Base-by-base conservation (phyloP, 30 jellyfish, hydroid and myxozoan genomes). In the Hydractinia echinata region DNA sequence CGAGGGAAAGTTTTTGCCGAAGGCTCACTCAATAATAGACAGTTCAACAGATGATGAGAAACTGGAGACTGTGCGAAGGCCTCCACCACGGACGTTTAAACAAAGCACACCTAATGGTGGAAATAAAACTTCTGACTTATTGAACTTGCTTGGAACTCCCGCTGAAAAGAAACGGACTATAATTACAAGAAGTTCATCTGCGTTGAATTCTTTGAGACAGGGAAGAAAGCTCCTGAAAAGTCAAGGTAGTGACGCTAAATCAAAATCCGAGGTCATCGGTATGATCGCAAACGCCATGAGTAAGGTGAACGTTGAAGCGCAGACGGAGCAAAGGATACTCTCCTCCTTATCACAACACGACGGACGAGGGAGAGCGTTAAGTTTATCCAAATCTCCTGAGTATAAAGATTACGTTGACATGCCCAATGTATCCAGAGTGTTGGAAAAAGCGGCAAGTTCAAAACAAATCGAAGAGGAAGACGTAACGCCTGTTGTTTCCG, bases 241-340 rank as follows among this genome's bases (percentile, higher is more conserved):
- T 70, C 84, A 86, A 1, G 81, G 76, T 9, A 83, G 81, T 16
- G 83, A 85, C 44, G 89, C 88, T 5, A 83, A 87, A 58, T 73
- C 96, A 39, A 87, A 87, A 61, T 84, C 98, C 4, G 96, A 83
- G 56, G 98, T 91, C 20, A 91, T 91, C 10, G 98, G 83, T 53
- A 86, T 91, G 85, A 86, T 91, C 4, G 98, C 98, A 48, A 91
- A 87, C 76, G 98, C 98, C 49, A 91, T 91, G 96, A 91, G 80
- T 52, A 91, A 91, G 67, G 98, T 88, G 53, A 91, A 91, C 67
- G 88, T 91, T 9, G 98, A 91, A 78, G 98, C 98, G 48, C 72
- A 91, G 61, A 87, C 98, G 5, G 98, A 96, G 10, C 91, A 83
- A 77, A 53, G 98, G 51, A 91, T 91, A 4, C 76, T 90, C 19